Conservation (phyloP, 2,888 invertebrate genomes). For the Petrolisthes cinctipes region DNA sequence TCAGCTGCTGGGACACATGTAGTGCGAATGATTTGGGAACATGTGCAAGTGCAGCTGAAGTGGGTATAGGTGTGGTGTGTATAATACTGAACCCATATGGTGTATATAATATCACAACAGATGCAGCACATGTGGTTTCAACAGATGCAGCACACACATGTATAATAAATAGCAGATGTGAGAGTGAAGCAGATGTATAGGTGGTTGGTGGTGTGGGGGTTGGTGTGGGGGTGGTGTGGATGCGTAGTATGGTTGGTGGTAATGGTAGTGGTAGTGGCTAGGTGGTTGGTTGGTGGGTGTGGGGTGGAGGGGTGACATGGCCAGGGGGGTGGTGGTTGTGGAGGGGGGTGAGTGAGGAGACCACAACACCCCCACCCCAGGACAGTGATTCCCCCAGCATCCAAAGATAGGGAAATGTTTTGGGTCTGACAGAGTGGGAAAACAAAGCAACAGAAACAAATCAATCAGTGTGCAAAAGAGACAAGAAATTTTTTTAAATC, state of each 20-base stretch:
- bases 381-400: conserved; percentile 56
- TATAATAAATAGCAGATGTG: neutral
- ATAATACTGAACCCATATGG: too few species aligned
- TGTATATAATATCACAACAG: neutral
- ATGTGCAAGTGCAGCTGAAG: conserved; percentile 11
- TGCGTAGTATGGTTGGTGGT: neutral
- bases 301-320: neutral
- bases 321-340: neutral
- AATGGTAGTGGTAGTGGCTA: neutral
- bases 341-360: neutral
- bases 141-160: neutral
- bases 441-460: conserved; percentile 59
- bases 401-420: conserved; percentile 51
- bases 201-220: neutral
- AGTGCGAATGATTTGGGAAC: neutral
- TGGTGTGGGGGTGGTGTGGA: neutral
- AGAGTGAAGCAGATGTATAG: neutral
- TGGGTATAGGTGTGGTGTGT: neutral
- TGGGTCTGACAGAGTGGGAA: conserved; percentile 46
- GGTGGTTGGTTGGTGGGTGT: neutral
- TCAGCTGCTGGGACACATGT: too few species aligned
- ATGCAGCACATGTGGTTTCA: conserved; percentile 25
- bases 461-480: conserved; percentile 58
- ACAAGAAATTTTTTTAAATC: conserved; percentile 32
- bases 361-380: conserved; percentile 37